Evolutionary conservation across 2,888 invertebrate genomes (phyloP).

Genomic region (Serrognathus titanus): DNA sequence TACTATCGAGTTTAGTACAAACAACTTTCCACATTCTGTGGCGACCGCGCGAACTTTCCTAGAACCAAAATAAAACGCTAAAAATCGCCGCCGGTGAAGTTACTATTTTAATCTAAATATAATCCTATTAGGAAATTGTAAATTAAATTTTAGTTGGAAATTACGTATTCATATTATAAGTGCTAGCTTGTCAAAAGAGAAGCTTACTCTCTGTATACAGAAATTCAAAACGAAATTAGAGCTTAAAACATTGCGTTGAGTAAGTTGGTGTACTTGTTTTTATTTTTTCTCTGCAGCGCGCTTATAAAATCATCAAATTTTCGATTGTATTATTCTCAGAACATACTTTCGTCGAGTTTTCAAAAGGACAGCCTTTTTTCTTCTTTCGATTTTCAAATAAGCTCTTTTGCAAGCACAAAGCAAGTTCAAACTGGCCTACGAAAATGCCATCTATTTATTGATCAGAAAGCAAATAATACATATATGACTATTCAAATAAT

Average conservation of each 20-base stretch:
- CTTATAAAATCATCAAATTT: too few relatives aligned
- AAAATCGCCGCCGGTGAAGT: slow-evolving; percentile 25
- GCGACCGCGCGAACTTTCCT: slow-evolving; percentile 22
- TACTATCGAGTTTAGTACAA: slow-evolving; percentile 21
- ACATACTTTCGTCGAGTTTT: too few relatives aligned
- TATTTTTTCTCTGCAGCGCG: too few relatives aligned
- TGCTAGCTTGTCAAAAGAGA: slow-evolving; percentile 22
- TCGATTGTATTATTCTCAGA: too few relatives aligned
- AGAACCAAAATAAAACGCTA: slow-evolving; percentile 18
- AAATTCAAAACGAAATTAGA: slow-evolving; percentile 8
- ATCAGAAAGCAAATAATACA: too few relatives aligned
- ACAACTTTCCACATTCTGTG: slow-evolving; percentile 22
- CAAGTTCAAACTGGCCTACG: too few relatives aligned
- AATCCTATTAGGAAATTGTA: slow-evolving; percentile 32
- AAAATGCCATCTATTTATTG: too few relatives aligned
- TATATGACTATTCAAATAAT: too few relatives aligned
- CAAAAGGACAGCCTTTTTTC: too few relatives aligned
- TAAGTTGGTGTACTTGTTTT: too few relatives aligned
- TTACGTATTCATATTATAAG: slow-evolving; percentile 35
- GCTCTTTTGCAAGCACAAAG: too few relatives aligned
- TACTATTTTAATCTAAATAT: slow-evolving; percentile 34
- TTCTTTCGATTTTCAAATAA: too few relatives aligned
- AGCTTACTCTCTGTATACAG: slow-evolving; percentile 29
- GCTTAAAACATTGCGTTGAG: neutral
- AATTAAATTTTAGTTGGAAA: slow-evolving; percentile 36